Conservation (phyloP, 2,888 invertebrate species). For the Psylliodes chrysocephalus region DNA sequence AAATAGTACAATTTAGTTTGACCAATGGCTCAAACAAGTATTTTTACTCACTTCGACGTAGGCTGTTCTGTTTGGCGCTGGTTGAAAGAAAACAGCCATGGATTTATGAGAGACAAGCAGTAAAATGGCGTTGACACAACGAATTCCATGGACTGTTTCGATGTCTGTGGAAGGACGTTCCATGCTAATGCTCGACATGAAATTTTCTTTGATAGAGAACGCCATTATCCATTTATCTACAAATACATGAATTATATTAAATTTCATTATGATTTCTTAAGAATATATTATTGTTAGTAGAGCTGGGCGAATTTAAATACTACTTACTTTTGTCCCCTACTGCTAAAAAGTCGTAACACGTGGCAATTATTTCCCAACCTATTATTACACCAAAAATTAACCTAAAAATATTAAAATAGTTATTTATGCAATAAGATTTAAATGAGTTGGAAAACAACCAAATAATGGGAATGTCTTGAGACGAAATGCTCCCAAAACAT, state of each 20-base stretch:
- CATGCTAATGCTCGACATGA: conserved; percentile 67
- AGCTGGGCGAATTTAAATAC: no score
- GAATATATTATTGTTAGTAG: no score
- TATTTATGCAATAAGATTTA: no score
- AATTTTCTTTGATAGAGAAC: conserved; percentile 73
- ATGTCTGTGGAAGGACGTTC: conserved; percentile 69
- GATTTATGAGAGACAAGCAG: conserved; percentile 75
- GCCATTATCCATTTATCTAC: conserved; percentile 67
- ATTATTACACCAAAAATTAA: conserved; percentile 53
- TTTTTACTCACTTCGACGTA: conserved; percentile 74
- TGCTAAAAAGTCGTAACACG: conserved; percentile 53
- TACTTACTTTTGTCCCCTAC: conserved; percentile 54
- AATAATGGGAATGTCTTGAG: no score
- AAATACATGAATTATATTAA: no score
- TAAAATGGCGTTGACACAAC: conserved; percentile 73
- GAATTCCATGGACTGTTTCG: conserved; percentile 73
- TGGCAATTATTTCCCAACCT: conserved; percentile 53
- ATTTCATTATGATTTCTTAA: no score
- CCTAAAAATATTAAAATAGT: conserved; percentile 51
- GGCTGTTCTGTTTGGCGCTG: conserved; percentile 73
- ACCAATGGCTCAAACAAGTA: no score
- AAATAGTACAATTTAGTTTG: no score
- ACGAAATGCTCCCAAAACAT: no score
- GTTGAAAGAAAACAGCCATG: conserved; percentile 76
- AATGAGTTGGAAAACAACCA: no score